Evolutionary conservation across 2,888 invertebrate species (phyloP), one percentile per base, ranked within the genome.

Genomic region (Mythimna vitellina): DNA sequence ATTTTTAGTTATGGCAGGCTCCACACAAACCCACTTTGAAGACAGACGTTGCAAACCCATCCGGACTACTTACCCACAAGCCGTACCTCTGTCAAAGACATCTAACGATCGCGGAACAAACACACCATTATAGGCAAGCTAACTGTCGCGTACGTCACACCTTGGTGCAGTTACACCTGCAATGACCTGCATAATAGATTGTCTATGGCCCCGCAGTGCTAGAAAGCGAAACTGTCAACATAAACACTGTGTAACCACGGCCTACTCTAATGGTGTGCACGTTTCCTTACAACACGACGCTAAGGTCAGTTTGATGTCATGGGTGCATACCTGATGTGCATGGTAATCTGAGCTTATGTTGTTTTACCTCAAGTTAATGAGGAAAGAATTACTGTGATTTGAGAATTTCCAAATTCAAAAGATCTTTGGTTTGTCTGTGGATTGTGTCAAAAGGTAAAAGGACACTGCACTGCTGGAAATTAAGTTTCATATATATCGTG

Each of bases 271-370:
- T 81, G 65, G 61, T 66, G 65, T 38, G 60, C 82, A 82, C 82
- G 82, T 70, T 75, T 75, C 67, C 61, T 80, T 82, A 65, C 82
- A n/a, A 70, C 71, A 82, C 60, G 57, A 57, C 12, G 12, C 29
- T 74, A 54, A 82, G 82, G 82, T 82, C 82, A 76, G 61, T 62
- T 35, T 66, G 63, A 69, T 70, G 71, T 73, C 78, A 73, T 56
- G 51, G 64, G 63, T 80, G 60, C 38, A 63, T 22, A 71, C 65
- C 57, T 76, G 68, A 69, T 29, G 35, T 64, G 61, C 61, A 66
- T 70, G n/a, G 32, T 20, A 54, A 70, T 60, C 17, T 17, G 8
- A 12, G 9, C 35, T 25, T 69, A 20, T n/a, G 57, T 38, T 38
- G 22, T 60, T 60, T 60, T 60, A 58, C 56, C 57, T 73, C 29